Base-by-base conservation (phyloP, 2,888 invertebrate species). In the Eupithecia vulgata region DNA sequence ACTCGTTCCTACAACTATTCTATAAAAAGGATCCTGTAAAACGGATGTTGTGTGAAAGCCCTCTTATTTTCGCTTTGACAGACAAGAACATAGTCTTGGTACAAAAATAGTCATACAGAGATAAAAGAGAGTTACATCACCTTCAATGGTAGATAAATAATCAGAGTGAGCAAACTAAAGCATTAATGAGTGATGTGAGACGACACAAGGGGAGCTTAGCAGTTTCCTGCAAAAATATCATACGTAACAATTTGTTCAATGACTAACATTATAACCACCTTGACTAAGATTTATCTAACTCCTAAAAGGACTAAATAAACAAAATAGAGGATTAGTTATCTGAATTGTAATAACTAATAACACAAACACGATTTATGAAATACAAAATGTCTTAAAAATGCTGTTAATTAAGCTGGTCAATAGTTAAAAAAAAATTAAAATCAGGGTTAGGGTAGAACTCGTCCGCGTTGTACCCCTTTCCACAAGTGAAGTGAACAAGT, bases 81-180 rank as follows among this genome's bases (percentile, higher is more conserved):
- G 57, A 25, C 52, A 52, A 57, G 57, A 12, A 57, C 57, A 57
- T 21, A 21, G 57, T 25, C 13, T 57, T 57, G 25, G 25, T 57
- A 59, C 42, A 30, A 34, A 68, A 67, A 34, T 57, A 67, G 45
- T 12, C 74, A 71, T 75, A 57, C 67, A 77, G 72, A 70, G 81
- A 83, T 83, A 82, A 85, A 85, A 82, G 73, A 78, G 68, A 80
- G 84, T 88, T 90, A 90, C 88, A 90, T 88, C 88, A 88, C 83
- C 78, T 78, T 83, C 82, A 84, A 85, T 88, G 84, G 84, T 37
- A 21, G 65, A 40, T 83, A 84, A 81, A 83, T 88, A 88, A 89
- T 88, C 86, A 84, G 84, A 82, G 82, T 85, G 83, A 83, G 86
- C 82, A 89, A 90, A 91, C 87, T 83, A 76, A 80, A 83, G 85